A percentile compares a stretch with the other conserved stretches of the same genome.
Conservation (phyloP, 2,113 vertebrate genomes). For the Vulpes lagopus region DNA sequence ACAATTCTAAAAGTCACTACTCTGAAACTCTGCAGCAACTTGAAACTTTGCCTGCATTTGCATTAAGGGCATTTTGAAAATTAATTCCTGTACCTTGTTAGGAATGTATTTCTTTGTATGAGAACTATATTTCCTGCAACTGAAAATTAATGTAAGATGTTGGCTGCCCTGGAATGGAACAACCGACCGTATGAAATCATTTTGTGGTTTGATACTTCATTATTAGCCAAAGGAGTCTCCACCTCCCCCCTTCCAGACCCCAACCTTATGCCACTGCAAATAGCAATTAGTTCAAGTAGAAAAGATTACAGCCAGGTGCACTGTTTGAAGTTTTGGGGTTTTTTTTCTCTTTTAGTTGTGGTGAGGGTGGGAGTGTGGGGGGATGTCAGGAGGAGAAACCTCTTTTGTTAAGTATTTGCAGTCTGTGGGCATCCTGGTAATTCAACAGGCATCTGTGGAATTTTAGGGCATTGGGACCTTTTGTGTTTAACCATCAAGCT, state of each 20-base stretch:
- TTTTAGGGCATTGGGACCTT: constrained; percentile 80
- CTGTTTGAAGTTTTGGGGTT: constrained; percentile 78
- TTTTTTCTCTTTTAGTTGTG: constrained; percentile 20
- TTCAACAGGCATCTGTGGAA: constrained; percentile 86
- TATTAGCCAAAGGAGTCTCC: constrained; percentile 70
- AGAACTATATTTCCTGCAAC: constrained; percentile 73
- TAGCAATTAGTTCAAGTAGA: constrained; percentile 86
- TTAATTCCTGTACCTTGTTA: constrained; percentile 73
- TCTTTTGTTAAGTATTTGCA: constrained; percentile 81
- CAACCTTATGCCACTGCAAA: constrained; percentile 72
- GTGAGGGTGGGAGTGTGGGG: constrained; percentile 3
- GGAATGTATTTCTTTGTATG: constrained; percentile 70
- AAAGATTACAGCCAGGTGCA: constrained; percentile 86
- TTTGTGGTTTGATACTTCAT: constrained; percentile 80
- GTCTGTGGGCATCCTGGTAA: constrained; percentile 78
- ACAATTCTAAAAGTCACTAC: constrained; percentile 60
- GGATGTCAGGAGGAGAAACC: constrained; percentile 64
- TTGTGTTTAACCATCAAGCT: constrained; percentile 78
- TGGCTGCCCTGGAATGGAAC: constrained; percentile 72
- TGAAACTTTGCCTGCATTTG: constrained; percentile 67
- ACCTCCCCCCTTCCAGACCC: background rate
- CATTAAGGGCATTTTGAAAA: constrained; percentile 78
- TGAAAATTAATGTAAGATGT: constrained; percentile 76
- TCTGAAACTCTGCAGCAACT: constrained; percentile 75
- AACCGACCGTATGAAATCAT: constrained; percentile 70